A percentile compares a stretch with the other conserved stretches of the same genome.
Evolutionary conservation across 1,140 invertebrate genomes (phyloP).

Genomic region (Drosophila pseudoananassae): DNA sequence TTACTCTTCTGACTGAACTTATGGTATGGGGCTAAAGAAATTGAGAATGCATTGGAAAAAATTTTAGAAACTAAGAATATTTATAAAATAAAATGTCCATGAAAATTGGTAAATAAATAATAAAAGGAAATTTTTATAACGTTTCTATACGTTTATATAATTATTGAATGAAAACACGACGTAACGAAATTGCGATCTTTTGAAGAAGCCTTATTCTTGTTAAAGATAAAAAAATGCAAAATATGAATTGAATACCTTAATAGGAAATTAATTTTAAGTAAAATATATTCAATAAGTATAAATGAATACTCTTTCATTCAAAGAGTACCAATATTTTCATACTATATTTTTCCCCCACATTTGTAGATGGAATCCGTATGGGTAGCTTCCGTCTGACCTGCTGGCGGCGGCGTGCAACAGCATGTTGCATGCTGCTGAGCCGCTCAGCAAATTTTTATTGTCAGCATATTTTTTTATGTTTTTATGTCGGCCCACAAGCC

Average conservation of each 20-base stretch:
- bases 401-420: conserved; percentile 66
- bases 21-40: neutral
- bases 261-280: no score
- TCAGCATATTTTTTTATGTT: conserved; percentile 79
- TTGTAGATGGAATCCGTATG: conserved; percentile 45
- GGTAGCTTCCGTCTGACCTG: conserved; percentile 47
- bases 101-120: neutral
- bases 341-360: conserved; percentile 15
- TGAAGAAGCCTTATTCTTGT: no score
- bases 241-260: no score
- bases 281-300: no score
- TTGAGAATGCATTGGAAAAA: neutral
- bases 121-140: no score
- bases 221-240: no score
- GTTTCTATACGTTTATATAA: no score
- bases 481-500: conserved; percentile 46
- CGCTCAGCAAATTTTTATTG: conserved; percentile 77
- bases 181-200: no score
- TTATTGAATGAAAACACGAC: no score
- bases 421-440: conserved; percentile 78
- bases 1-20: conserved; percentile 27
- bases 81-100: neutral
- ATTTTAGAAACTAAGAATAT: no score
- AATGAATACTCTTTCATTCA: neutral
- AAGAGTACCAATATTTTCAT: neutral